Conservation (phyloP, 92 coral and sea anemone species). For the Palythoa grandis region DNA sequence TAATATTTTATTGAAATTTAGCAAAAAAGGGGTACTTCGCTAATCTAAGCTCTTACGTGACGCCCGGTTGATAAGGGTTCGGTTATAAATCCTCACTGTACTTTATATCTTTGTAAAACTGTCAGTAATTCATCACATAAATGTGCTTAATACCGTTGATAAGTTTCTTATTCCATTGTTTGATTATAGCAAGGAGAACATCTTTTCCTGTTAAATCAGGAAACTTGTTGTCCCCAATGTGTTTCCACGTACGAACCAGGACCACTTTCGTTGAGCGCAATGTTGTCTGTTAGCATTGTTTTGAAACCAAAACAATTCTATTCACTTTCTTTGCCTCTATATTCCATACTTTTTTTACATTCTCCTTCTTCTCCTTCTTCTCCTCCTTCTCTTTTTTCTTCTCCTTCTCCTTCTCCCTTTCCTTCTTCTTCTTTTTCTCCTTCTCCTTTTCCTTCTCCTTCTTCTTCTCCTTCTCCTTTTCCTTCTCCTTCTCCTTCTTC, state of each 20-base stretch:
- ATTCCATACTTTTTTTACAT: not conserved
- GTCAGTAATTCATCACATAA: slow-evolving; percentile 21
- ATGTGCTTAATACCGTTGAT: not conserved
- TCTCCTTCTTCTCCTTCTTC: not conserved
- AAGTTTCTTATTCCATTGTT: not conserved
- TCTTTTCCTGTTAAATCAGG: too few relatives aligned
- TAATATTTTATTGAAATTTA: not conserved
- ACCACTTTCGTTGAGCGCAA: not conserved
- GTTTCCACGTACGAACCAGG: too few relatives aligned
- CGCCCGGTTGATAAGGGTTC: slow-evolving; percentile 11
- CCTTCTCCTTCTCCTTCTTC: too few relatives aligned
- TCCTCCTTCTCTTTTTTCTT: not conserved
- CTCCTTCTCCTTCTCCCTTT: not conserved
- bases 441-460: not conserved
- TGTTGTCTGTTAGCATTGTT: not conserved
- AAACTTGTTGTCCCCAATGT: too few relatives aligned
- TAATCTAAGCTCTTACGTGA: slow-evolving; percentile 13
- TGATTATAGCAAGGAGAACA: not conserved
- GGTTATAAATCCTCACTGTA: slow-evolving; percentile 1
- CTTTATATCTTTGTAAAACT: slow-evolving; percentile 8
- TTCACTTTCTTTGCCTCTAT: not conserved
- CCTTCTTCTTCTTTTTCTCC: not conserved
- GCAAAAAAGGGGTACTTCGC: not conserved
- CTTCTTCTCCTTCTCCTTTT: too few relatives aligned
- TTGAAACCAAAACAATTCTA: not conserved